Evolutionary conservation across 1,140 invertebrate species (phyloP).

Genomic region (Pomacea maculata): DNA sequence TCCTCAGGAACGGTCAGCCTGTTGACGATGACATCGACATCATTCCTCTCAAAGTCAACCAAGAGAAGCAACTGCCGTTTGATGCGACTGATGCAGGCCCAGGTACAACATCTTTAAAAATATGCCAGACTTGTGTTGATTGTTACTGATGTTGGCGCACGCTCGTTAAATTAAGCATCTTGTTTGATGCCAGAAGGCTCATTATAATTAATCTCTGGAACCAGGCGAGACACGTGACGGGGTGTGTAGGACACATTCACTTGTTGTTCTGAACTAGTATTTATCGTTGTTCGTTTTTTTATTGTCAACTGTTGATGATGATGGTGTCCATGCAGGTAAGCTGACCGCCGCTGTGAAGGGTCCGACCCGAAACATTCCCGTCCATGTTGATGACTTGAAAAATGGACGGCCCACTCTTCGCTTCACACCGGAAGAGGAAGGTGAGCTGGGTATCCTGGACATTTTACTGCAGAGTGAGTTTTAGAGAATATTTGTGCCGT

Average conservation of each 20-base stretch:
- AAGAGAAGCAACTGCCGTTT: slow-evolving; percentile 72
- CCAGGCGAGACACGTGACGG: too few relatives aligned
- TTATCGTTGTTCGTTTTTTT: too few relatives aligned
- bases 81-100: slow-evolving; percentile 74
- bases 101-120: slow-evolving; percentile 58
- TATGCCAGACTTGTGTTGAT: too few relatives aligned
- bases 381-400: slow-evolving; percentile 45
- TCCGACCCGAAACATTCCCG: slow-evolving; percentile 69
- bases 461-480: not conserved
- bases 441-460: slow-evolving; percentile 28
- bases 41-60: slow-evolving; percentile 73
- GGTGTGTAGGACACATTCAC: too few relatives aligned
- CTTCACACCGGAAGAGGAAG: slow-evolving; percentile 60
- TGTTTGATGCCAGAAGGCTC: too few relatives aligned
- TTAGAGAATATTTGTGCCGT: not conserved
- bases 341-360: slow-evolving; percentile 77
- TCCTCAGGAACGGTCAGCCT: slow-evolving; percentile 74
- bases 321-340: slow-evolving; percentile 63
- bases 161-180: too few relatives aligned
- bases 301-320: too few relatives aligned
- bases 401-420: slow-evolving; percentile 50
- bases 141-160: too few relatives aligned
- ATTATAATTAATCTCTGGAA: too few relatives aligned
- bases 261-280: too few relatives aligned
- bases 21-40: slow-evolving; percentile 78